Base-by-base conservation (phyloP, 2,888 invertebrate genomes). In the Carcina quercana region DNA sequence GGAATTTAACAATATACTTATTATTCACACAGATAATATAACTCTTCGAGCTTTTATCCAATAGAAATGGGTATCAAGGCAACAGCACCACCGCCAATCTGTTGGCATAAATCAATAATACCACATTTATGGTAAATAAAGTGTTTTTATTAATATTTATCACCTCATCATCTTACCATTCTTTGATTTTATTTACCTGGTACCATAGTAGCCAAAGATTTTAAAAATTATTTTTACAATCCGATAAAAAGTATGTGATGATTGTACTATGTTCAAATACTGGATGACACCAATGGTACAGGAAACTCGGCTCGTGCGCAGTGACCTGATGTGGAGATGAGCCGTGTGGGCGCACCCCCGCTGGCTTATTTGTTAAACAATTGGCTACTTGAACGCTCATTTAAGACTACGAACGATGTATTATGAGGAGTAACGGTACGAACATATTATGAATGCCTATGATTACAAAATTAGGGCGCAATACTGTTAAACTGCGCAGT, bases 301-400 rank as follows among this genome's bases (percentile, higher is more conserved):
- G 79, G 76, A 79, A 76, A 66, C 58, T 46, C 54, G 58, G 57
- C 74, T 73, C 76, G 76, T 78, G 79, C 73, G 62, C 72, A 52
- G 66, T 71, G 59, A 75, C 64, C 65, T 74, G 68, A 73, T 74
- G 70, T 58, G 43, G 53, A 74, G 79, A 80, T 80, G 74, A 75
- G 62, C 60, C 45, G 69, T 65, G 79, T 78, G 70, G 79, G 80
- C 70, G 75, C 74, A 69, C 74, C 76, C 76, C 72, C 73, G 62
- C 68, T 48, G 47, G 50, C 54, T 66, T 59, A 59, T 71, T 65
- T 61, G 56, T 59, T 54, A 50, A 60, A 64, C 70, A 72, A 69
- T 70, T 69, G 72, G 48, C 55, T 56, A 56, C 55, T 60, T 40
- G 32, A 27, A 34, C 37, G 37, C 43, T 46, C 44, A 42, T 52